Evolutionary conservation across 2,888 invertebrate species (phyloP).

Genomic region (Ischnura elegans): DNA sequence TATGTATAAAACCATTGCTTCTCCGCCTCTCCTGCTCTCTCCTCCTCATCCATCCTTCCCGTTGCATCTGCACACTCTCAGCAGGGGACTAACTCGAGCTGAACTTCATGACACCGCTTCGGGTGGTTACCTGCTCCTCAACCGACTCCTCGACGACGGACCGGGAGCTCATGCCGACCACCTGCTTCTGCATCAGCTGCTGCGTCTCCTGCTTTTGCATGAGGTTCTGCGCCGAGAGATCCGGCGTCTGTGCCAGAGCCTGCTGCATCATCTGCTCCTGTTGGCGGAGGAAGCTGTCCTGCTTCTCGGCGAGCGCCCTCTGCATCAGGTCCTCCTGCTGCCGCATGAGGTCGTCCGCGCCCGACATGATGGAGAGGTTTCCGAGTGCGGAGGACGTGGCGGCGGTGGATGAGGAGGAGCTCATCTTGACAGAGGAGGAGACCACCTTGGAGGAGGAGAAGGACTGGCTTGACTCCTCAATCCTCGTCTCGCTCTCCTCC

Average conservation of each 20-base stretch:
- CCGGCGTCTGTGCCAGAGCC: neutral
- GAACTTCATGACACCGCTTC: conserved; percentile 58
- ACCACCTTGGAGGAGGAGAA: conserved; percentile 33
- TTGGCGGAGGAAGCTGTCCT: conserved; percentile 39
- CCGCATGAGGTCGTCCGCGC: conserved; percentile 24
- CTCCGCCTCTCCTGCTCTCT: neutral
- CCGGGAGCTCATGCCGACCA: conserved; percentile 20
- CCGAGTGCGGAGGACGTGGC: neutral
- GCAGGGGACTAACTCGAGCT: conserved; percentile 44
- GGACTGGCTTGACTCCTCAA: conserved; percentile 49
- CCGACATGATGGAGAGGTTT: conserved; percentile 51
- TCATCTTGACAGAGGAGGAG: conserved; percentile 53
- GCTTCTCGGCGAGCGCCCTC: conserved; percentile 30
- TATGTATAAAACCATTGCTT: too few species aligned
- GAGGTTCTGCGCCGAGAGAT: neutral
- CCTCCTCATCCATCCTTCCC: neutral
- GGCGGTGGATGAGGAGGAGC: neutral
- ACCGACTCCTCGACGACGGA: conserved; percentile 54
- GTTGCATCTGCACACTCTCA: neutral
- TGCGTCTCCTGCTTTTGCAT: conserved; percentile 33
- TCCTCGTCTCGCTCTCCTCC: conserved; percentile 58
- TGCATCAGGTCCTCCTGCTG: conserved; percentile 42
- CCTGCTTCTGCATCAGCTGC: conserved; percentile 29
- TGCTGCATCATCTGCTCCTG: conserved; percentile 51
- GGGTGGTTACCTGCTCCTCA: conserved; percentile 61